phyloP scores from a whole-genome alignment of 2,797 vertebrate species.

The Tapera naevia region DNA sequence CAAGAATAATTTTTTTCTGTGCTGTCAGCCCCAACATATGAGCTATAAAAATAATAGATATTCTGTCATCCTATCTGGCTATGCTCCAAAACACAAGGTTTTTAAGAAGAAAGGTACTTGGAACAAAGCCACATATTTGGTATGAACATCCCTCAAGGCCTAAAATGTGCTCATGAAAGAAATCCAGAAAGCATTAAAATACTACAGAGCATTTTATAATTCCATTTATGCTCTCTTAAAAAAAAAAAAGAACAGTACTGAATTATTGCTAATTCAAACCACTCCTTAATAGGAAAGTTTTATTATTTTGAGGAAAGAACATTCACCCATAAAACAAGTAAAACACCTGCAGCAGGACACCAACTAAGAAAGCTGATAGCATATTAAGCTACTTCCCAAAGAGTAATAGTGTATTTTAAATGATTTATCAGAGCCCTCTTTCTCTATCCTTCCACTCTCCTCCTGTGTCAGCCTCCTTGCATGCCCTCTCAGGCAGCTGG shows the following conservation, averaged over 20 bases:
- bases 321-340: neutral
- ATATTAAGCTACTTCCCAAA: neutral
- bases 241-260: neutral
- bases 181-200: neutral
- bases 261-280: neutral
- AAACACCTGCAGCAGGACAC: neutral
- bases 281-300: neutral
- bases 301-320: neutral
- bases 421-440: neutral
- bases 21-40: neutral
- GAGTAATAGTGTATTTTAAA: neutral
- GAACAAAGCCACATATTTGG: neutral
- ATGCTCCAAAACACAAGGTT: neutral
- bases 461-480: rapidly evolving
- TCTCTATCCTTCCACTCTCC: neutral
- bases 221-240: neutral
- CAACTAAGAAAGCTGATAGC: neutral
- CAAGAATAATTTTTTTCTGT: neutral
- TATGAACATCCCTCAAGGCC: neutral
- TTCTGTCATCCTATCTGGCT: slow-evolving; percentile 16
- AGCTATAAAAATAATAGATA: slow-evolving; percentile 39
- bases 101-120: neutral
- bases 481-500: neutral
- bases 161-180: neutral
- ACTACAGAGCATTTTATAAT: neutral